Base-by-base conservation (phyloP, 2,113 vertebrate species). In the Anhinga rufa region DNA sequence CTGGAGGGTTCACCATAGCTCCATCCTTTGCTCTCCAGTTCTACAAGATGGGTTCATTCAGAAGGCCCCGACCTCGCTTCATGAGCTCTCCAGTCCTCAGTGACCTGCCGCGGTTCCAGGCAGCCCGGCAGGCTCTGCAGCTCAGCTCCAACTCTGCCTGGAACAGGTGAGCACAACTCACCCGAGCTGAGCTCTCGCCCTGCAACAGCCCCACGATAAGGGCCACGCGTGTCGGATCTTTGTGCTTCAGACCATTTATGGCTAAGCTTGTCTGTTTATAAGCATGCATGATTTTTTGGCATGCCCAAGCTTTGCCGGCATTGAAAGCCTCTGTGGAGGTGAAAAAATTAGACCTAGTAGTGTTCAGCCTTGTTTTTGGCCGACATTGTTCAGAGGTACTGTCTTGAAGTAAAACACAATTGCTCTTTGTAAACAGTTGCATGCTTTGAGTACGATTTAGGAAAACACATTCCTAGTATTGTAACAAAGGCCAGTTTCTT, bases 11-110 rank as follows among this genome's bases (percentile, higher is more conserved):
- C 17, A 65, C 95, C 4, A 8, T 95, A 72, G 64, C 81, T 83
- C 90, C 88, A 2, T 88, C 93, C 85, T 92, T 97, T 12, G 94
- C 82, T 15, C 65, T 88, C 3, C 98, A 97, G 62, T 87, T 96
- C 68, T 96, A 92, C 88, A 98, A 94, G 95, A 98, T 98, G 98
- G 98, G 98, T 86, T 98, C 98, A 0, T 98, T 98, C 95, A 93
- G 98, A 38, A 95, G 97, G 77, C 98, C 98, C 1, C 95, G 98
- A 4, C 98, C 99, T 1, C 99, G 99, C 29, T 99, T 99, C 95
- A 99, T 99, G 99, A 99, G 99, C 96, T 99, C 99, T 25, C 99
- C 99, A 0, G 99, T 99, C 29, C 98, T 99, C 92, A 99, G 99
- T 3, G 99, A 99, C 82, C 97, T 99, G 58, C 99, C 99, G 3